Percentiles rank a stretch among this genome's conserved stretches.
Conservation (phyloP, 2,797 vertebrate genomes). For the Cyprinella venusta region DNA sequence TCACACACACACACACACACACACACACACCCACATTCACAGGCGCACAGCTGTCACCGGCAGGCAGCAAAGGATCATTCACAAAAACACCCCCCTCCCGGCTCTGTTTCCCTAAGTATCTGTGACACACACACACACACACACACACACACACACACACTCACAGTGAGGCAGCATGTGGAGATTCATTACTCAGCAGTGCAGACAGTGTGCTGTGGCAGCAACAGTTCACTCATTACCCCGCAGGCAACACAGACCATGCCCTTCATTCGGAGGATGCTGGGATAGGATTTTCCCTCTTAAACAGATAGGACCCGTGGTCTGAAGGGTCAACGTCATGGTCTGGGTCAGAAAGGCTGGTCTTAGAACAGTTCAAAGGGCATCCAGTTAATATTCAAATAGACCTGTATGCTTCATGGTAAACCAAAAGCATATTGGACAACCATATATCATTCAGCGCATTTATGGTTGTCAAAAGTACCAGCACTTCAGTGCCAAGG, state of each 20-base stretch:
- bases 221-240: conserved; percentile 43
- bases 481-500: neutral
- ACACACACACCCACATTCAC: conserved; percentile 68
- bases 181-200: conserved; percentile 83
- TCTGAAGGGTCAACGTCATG: conserved; percentile 6
- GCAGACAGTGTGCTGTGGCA: conserved; percentile 59
- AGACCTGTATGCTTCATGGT: neutral
- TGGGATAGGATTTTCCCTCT: conserved; percentile 17
- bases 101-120: conserved; percentile 72
- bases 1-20: conserved; percentile 65
- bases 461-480: neutral
- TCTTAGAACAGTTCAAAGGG: conserved; percentile 5
- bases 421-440: neutral
- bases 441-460: neutral
- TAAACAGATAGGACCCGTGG: neutral
- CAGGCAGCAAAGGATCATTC: conserved; percentile 78
- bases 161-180: conserved; percentile 72
- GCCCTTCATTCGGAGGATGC: conserved; percentile 28
- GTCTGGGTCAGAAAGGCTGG: neutral
- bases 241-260: conserved; percentile 8
- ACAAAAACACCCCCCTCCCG: conserved; percentile 71
- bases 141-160: conserved; percentile 64
- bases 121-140: conserved; percentile 75
- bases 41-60: conserved; percentile 76
- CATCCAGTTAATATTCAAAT: neutral